Conservation (phyloP, 1,140 invertebrate species). For the Argopecten irradians region DNA sequence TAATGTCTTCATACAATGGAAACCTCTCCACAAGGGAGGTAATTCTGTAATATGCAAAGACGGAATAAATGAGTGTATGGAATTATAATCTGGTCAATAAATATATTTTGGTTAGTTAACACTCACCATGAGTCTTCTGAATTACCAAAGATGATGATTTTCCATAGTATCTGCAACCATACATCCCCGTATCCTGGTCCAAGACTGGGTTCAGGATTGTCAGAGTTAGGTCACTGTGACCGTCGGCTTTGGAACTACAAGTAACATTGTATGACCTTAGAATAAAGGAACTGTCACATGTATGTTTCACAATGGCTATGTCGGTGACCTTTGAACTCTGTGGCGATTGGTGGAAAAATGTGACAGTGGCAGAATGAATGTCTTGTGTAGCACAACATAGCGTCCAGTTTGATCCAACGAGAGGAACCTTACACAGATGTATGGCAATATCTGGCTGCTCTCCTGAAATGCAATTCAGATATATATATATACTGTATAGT, state of each 20-base stretch:
- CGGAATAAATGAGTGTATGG: too few relatives aligned
- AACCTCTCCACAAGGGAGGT: too few relatives aligned
- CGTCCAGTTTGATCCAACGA: background rate
- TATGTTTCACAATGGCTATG: conserved; percentile 22
- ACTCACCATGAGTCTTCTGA: background rate
- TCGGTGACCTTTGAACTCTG: background rate
- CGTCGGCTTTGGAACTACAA: background rate
- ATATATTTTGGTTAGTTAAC: too few relatives aligned
- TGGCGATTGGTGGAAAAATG: background rate
- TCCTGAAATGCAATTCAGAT: background rate
- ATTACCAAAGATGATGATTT: conserved; percentile 9
- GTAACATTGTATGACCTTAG: conserved; percentile 27
- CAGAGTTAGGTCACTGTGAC: background rate
- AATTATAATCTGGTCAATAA: too few relatives aligned
- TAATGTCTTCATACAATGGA: background rate
- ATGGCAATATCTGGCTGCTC: background rate
- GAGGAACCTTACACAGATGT: background rate
- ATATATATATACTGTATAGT: too few relatives aligned
- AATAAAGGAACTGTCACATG: background rate
- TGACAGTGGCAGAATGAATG: conserved; percentile 33
- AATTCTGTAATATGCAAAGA: too few relatives aligned
- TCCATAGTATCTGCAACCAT: conserved; percentile 32
- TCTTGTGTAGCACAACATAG: conserved; percentile 34
- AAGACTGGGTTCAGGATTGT: background rate
- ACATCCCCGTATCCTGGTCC: background rate